phyloP scores from a whole-genome alignment of 2,888 invertebrate genomes.

The Lydus trimaculatus region DNA sequence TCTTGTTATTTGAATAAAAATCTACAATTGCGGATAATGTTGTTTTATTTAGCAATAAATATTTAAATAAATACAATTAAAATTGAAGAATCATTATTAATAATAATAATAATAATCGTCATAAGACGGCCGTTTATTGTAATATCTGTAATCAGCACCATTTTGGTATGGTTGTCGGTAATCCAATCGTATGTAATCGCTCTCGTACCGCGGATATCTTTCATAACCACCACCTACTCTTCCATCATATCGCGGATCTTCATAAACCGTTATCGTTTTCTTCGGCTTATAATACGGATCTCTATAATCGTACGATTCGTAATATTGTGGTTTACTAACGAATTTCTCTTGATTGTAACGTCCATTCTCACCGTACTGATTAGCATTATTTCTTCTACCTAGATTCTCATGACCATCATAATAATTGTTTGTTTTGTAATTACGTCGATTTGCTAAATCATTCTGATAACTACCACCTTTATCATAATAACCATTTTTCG shows the following conservation, averaged over 20 bases:
- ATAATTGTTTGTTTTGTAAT: constrained; percentile 51
- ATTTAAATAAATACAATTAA: neutral
- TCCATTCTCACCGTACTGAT: constrained; percentile 40
- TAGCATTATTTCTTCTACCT: constrained; percentile 40
- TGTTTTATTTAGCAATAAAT: neutral
- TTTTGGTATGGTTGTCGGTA: constrained; percentile 37
- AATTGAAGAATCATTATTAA: neutral
- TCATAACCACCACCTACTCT: constrained; percentile 32
- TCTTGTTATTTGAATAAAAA: constrained; percentile 1
- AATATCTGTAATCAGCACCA: constrained; percentile 27
- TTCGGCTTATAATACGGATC: constrained; percentile 13
- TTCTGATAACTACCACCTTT: constrained; percentile 51
- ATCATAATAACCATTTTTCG: constrained; percentile 50
- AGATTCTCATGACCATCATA: constrained; percentile 47
- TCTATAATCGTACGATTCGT: neutral
- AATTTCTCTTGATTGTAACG: constrained; percentile 43
- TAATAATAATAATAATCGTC: constrained; percentile 39
- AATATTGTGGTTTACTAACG: constrained; percentile 30
- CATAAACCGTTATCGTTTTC: constrained; percentile 56
- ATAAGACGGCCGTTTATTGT: constrained; percentile 34
- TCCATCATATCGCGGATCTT: constrained; percentile 52
- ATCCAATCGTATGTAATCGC: constrained; percentile 47
- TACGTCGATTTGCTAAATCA: constrained; percentile 46
- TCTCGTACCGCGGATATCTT: constrained; percentile 33
- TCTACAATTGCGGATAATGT: neutral